Conservation (phyloP, 2,113 vertebrate genomes). For the Jaculus jaculus region DNA sequence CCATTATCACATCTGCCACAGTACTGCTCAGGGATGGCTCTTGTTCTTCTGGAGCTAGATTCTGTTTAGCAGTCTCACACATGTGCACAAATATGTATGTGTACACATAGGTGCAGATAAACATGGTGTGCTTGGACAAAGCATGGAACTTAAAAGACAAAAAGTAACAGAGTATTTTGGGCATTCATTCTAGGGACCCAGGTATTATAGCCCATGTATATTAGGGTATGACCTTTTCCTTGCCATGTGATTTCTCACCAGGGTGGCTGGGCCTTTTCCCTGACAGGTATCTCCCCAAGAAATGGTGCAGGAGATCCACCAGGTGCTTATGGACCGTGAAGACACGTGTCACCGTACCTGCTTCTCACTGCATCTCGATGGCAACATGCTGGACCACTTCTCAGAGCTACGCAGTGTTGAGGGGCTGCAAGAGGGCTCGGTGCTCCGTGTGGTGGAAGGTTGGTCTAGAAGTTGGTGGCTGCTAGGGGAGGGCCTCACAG, state of each 20-base stretch:
- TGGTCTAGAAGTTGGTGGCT: conserved; percentile 33
- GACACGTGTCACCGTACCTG: conserved; percentile 99
- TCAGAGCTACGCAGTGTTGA: conserved; percentile 98
- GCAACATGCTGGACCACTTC: conserved; percentile 98
- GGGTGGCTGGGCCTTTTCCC: background rate
- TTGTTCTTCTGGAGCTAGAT: background rate
- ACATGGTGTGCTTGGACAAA: background rate
- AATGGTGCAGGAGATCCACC: conserved; percentile 99
- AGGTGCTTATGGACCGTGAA: conserved; percentile 98
- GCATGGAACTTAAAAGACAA: background rate
- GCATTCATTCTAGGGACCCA: background rate
- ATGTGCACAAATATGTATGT: fast-evolving
- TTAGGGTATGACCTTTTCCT: background rate
- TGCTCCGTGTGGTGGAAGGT: conserved; percentile 99
- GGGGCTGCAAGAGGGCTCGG: conserved; percentile 95
- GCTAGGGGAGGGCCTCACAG: background rate
- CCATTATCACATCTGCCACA: background rate
- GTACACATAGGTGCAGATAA: background rate
- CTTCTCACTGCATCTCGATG: conserved; percentile 97
- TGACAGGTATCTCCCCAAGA: conserved; percentile 97
- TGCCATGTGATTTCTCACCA: background rate
- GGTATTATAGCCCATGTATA: background rate
- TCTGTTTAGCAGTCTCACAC: background rate
- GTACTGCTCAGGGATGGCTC: background rate
- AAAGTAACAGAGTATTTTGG: background rate